Conservation (phyloP, 2,888 invertebrate genomes). For the Laspeyria flexula region DNA sequence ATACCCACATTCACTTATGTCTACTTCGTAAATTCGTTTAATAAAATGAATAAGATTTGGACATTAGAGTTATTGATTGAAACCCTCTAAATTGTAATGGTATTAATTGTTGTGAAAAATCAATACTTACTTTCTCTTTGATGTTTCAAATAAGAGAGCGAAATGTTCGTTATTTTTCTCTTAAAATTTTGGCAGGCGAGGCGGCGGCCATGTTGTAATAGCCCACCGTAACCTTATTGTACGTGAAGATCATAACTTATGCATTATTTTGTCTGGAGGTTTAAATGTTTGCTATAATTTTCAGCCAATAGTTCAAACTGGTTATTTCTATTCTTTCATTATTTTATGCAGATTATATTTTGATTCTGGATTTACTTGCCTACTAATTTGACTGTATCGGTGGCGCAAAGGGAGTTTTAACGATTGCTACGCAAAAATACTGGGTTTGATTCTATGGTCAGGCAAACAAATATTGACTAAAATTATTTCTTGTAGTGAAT, state of each 20-base stretch:
- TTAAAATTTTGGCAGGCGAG: background rate
- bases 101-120: slow-evolving; percentile 18
- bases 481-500: too few species aligned
- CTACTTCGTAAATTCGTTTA: background rate
- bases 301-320: too few species aligned
- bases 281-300: too few species aligned
- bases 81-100: slow-evolving; percentile 16
- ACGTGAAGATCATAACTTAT: background rate
- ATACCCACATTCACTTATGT: background rate
- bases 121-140: slow-evolving; percentile 5
- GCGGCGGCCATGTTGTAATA: background rate
- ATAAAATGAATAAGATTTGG: background rate
- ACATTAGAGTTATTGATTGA: slow-evolving; percentile 1
- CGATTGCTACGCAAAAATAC: too few species aligned
- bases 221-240: background rate
- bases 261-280: background rate
- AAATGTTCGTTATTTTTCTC: background rate
- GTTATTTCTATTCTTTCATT: too few species aligned
- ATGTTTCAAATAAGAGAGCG: background rate
- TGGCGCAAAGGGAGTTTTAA: too few species aligned
- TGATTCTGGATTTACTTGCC: too few species aligned
- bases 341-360: too few species aligned
- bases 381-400: too few species aligned
- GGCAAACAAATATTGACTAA: too few species aligned
- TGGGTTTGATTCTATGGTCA: too few species aligned